Conservation (phyloP, 2,797 vertebrate species). For the Smutsia gigantea region DNA sequence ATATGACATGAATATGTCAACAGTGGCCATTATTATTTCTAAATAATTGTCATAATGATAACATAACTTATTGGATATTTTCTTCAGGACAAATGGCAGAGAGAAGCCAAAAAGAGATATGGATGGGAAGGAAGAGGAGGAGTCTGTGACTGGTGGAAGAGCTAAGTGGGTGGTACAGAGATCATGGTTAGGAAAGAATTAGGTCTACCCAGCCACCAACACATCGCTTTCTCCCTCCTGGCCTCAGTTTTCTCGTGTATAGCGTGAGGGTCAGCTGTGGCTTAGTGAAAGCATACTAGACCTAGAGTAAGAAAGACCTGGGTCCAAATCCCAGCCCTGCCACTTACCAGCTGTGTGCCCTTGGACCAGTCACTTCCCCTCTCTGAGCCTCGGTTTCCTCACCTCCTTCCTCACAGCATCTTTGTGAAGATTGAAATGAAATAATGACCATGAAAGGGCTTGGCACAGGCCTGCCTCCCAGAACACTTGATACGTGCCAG, state of each 20-base stretch:
- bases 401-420: slow-evolving; percentile 80
- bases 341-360: slow-evolving; percentile 78
- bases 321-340: slow-evolving; percentile 73
- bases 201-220: not conserved
- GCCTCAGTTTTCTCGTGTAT: slow-evolving; percentile 26
- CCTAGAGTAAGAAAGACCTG: slow-evolving; percentile 69
- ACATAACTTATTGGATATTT: not conserved
- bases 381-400: slow-evolving; percentile 79
- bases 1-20: not conserved
- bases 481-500: slow-evolving; percentile 4
- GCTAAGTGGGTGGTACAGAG: not conserved
- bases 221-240: not conserved
- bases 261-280: not conserved
- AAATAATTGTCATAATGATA: not conserved
- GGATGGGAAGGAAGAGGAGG: not conserved
- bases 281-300: slow-evolving; percentile 39
- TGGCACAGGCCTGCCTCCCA: slow-evolving; percentile 72
- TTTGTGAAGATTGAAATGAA: slow-evolving; percentile 81
- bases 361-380: slow-evolving; percentile 78
- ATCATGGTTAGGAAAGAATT: not conserved
- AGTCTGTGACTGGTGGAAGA: not conserved
- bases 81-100: not conserved
- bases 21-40: not conserved
- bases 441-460: slow-evolving; percentile 71
- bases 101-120: not conserved